Evolutionary conservation across 2,113 vertebrate species (phyloP), one percentile per base, ranked within the genome.

Genomic region (Vireo altiloquus): DNA sequence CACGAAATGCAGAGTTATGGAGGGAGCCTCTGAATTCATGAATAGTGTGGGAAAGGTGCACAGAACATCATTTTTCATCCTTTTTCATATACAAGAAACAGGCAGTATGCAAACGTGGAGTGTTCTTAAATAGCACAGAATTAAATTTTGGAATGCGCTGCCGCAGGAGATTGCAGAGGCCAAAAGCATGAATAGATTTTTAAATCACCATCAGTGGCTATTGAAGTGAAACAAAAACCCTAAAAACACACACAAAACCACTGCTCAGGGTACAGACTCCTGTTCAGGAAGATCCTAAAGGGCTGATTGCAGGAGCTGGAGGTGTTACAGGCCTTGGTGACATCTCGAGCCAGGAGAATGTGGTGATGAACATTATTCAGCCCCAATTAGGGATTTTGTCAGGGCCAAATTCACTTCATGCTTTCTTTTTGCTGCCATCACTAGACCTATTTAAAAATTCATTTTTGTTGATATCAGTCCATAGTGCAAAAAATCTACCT

Each of bases 121-220:
- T 46, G 42, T 68, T 90, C 74, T 82, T 79, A 90, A 90, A 71
- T 68, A 88, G 54, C 53, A 28, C 5, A 49, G 56, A 83, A 88
- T 74, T 31, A 30, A 69, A 83, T 61, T 35, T 50, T 57, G 79
- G 86, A 77, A 80, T 35, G 68, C 1, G 11, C 78, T 68, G 27
- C 74, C 6, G 31, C 57, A 53, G 90, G 92, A 82, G 88, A 50
- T 39, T 47, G 71, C 37, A 16, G 90, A 90, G 79, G 68, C 61
- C 90, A 72, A 88, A 72, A 90, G 61, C 86, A 54, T 74, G 50
- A 88, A 92, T 9, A 92, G 82, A 46, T 91, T 79, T 94, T 69
- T 11, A 77, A 82, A 57, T 86, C 24, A 5, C 35, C 76, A 74
- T 92, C 82, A 83, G 85, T 18, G 76, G 59, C 75, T 92, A 59